Evolutionary conservation across 2,797 vertebrate genomes (phyloP).

Genomic region (Phataginus tetradactyla): DNA sequence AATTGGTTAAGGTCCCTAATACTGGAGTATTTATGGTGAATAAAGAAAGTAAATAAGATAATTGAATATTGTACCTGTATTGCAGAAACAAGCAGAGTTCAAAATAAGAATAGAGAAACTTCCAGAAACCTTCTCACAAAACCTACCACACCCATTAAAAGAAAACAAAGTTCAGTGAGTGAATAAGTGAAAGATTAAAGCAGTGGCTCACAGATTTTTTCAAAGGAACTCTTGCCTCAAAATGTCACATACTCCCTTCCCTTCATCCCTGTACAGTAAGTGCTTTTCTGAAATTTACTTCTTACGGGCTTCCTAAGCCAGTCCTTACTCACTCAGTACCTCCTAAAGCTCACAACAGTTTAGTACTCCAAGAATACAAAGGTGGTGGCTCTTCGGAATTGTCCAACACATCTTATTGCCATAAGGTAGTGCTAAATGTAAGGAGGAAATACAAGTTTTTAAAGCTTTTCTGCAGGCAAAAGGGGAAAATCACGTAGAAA

Average conservation of each 20-base stretch:
- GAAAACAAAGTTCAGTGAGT: conserved; percentile 58
- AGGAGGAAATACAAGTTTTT: background rate
- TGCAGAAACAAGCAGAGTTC: conserved; percentile 6
- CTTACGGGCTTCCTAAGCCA: background rate
- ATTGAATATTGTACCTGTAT: background rate
- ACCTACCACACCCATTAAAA: conserved; percentile 45
- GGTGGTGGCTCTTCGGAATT: background rate
- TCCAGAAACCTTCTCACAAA: conserved; percentile 57
- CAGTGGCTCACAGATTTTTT: background rate
- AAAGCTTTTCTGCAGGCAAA: background rate
- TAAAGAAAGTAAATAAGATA: background rate
- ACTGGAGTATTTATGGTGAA: background rate
- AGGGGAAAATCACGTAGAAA: background rate
- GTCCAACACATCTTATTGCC: background rate
- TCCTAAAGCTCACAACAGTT: background rate
- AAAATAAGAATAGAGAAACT: conserved; percentile 39
- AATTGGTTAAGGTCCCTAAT: background rate
- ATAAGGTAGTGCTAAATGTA: background rate
- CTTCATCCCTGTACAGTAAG: background rate
- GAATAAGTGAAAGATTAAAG: background rate
- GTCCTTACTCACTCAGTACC: background rate
- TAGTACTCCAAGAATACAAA: background rate
- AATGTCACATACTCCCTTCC: background rate
- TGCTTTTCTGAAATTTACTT: background rate
- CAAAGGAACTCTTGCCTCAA: background rate